These are phyloP conservation scores for Phaethornis superciliosus DNA, from an alignment of 2,113 vertebrate species.

Conservation along the genomic window DNA sequence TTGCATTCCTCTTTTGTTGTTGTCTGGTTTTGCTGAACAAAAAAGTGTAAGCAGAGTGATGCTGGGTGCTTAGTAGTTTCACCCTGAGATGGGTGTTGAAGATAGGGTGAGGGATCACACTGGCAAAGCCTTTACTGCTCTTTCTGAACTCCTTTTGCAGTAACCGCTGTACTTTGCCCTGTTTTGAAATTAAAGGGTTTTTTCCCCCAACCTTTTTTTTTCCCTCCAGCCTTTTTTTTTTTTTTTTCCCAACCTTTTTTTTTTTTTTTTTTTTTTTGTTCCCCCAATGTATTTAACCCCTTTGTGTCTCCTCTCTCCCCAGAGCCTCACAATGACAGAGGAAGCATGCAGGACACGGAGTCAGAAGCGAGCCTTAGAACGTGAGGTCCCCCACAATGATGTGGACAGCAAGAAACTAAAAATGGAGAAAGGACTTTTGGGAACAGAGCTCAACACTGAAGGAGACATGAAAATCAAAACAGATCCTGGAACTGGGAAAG, in stretches of 20 bases:
- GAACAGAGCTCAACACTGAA: slow-evolving; percentile 56
- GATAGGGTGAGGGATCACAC: neutral
- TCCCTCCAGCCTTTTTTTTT: too few species aligned
- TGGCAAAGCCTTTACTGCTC: neutral
- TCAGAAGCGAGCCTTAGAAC: slow-evolving; percentile 93
- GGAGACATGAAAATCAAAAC: slow-evolving; percentile 70
- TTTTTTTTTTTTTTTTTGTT: neutral
- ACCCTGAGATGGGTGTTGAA: neutral
- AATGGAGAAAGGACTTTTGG: slow-evolving; percentile 81
- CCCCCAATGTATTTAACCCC: neutral
- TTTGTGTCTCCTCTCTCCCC: neutral
- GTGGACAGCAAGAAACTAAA: slow-evolving; percentile 87
- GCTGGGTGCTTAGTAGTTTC: neutral
- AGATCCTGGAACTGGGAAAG: slow-evolving; percentile 74
- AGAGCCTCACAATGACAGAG: slow-evolving; percentile 88
- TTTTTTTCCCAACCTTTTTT: too few species aligned
- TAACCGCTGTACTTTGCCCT: neutral
- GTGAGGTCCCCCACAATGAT: slow-evolving; percentile 78
- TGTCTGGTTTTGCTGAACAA: neutral
- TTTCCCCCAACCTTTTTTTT: too few species aligned
- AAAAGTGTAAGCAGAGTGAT: neutral
- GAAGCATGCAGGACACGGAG: slow-evolving; percentile 93
- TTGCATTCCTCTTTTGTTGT: neutral
- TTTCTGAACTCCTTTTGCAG: neutral
- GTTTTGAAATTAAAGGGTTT: neutral